Evolutionary conservation across 2,113 vertebrate species (phyloP).

Genomic region (Bubo scandiacus): DNA sequence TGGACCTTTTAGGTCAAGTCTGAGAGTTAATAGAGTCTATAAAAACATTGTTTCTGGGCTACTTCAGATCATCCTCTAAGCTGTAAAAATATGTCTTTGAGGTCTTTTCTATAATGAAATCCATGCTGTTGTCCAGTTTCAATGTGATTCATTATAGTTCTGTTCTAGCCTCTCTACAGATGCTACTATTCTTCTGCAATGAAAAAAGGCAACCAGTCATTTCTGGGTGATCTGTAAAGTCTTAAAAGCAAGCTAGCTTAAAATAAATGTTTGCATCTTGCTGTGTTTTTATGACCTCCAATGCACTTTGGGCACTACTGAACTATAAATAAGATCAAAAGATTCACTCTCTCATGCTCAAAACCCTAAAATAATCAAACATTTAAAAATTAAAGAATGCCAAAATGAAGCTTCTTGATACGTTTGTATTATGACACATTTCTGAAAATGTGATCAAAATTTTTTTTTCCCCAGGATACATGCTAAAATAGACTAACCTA

Average conservation of each 20-base stretch:
- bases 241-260: not conserved
- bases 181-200: not conserved
- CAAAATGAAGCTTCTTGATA: not conserved
- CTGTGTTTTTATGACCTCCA: not conserved
- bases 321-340: not conserved
- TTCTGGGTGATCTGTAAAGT: not conserved
- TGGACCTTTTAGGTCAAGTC: constrained; percentile 69
- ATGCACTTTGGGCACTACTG: not conserved
- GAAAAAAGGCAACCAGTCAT: not conserved
- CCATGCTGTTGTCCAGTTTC: constrained; percentile 10
- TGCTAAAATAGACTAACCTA: not conserved
- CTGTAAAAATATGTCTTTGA: constrained; percentile 72
- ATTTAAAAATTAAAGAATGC: not conserved
- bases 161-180: not conserved
- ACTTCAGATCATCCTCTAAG: constrained; percentile 72
- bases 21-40: constrained; percentile 67
- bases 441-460: not conserved
- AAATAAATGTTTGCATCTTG: constrained; percentile 9
- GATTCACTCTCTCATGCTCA: not conserved
- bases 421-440: not conserved
- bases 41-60: constrained; percentile 74
- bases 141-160: not conserved
- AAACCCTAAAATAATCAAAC: not conserved
- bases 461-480: not conserved
- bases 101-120: constrained; percentile 65